A percentile compares a stretch with the other conserved stretches of the same genome.
Evolutionary conservation across 2,113 vertebrate species (phyloP).

Genomic region (Pogona vitticeps): DNA sequence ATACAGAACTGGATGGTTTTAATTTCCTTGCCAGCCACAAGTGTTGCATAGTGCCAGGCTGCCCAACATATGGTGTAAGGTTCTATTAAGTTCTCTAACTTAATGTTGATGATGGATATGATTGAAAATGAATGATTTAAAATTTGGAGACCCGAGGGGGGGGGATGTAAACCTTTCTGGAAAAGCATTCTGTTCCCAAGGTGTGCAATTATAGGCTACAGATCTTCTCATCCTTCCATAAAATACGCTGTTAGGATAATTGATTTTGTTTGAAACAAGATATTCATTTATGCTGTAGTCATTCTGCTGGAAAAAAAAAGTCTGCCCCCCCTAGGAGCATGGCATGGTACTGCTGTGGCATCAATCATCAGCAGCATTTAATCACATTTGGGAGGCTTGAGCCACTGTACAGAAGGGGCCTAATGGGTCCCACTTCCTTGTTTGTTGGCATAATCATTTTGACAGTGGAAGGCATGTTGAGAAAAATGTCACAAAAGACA

Average conservation of each 20-base stretch:
- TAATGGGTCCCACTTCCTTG: background rate
- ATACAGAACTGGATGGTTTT: background rate
- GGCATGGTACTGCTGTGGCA: slow-evolving; percentile 1
- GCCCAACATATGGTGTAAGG: slow-evolving; percentile 28
- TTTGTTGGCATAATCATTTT: background rate
- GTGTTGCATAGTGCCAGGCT: background rate
- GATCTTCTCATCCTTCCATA: slow-evolving; percentile 46
- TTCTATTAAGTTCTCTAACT: slow-evolving; percentile 36
- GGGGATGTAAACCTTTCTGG: slow-evolving; percentile 24
- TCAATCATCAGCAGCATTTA: slow-evolving; percentile 24
- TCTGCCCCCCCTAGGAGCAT: background rate
- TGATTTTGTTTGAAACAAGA: slow-evolving; percentile 45
- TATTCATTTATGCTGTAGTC: slow-evolving; percentile 16
- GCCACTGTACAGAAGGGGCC: background rate
- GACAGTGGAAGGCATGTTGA: background rate
- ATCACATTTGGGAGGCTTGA: background rate
- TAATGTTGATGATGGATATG: slow-evolving; percentile 34
- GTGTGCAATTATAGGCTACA: slow-evolving; percentile 53
- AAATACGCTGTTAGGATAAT: slow-evolving; percentile 50
- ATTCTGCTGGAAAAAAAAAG: background rate
- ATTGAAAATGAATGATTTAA: slow-evolving; percentile 36
- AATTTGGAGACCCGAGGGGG: slow-evolving; percentile 46
- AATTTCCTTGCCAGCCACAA: background rate
- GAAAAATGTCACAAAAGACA: background rate
- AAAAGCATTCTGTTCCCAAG: slow-evolving; percentile 25